Evolutionary conservation across 1,140 invertebrate genomes (phyloP).

Genomic region (Holcopasites calliopsidis): DNA sequence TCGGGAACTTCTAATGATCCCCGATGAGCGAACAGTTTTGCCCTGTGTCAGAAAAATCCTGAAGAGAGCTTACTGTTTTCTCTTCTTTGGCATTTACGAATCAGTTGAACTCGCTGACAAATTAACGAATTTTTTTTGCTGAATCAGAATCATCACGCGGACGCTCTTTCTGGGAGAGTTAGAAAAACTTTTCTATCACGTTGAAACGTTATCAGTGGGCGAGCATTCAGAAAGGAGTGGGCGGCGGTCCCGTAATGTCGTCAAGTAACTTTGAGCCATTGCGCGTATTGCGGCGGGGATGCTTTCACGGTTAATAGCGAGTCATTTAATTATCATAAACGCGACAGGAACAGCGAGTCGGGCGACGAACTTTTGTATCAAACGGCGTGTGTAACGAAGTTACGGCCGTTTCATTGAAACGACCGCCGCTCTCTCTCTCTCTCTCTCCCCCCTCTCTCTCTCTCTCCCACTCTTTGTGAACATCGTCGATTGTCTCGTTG

Average conservation of each 20-base stretch:
- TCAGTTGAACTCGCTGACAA: too few relatives aligned
- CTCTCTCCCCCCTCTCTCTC: too few relatives aligned
- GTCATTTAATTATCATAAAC: constrained; percentile 43
- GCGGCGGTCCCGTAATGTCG: neutral
- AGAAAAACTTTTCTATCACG: constrained; percentile 18
- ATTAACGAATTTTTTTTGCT: too few relatives aligned
- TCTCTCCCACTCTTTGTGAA: too few relatives aligned
- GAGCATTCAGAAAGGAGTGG: neutral
- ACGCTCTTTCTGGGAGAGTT: too few relatives aligned
- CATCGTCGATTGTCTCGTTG: neutral
- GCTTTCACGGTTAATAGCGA: constrained; percentile 39
- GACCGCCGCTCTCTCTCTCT: too few relatives aligned
- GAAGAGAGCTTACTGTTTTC: too few relatives aligned
- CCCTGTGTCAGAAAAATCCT: neutral
- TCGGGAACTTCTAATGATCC: constrained; percentile 31
- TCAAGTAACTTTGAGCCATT: constrained; percentile 25
- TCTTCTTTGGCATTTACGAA: too few relatives aligned
- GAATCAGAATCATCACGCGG: neutral
- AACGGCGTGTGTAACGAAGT: constrained; percentile 11
- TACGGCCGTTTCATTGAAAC: neutral
- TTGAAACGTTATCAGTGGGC: constrained; percentile 21
- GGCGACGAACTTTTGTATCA: constrained; percentile 33
- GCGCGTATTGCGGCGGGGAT: constrained; percentile 16
- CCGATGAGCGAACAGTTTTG: neutral
- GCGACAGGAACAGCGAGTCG: neutral